These are phyloP conservation scores for Eupithecia abbreviata DNA, from an alignment of 2,888 invertebrate species.

Conservation along the genomic window DNA sequence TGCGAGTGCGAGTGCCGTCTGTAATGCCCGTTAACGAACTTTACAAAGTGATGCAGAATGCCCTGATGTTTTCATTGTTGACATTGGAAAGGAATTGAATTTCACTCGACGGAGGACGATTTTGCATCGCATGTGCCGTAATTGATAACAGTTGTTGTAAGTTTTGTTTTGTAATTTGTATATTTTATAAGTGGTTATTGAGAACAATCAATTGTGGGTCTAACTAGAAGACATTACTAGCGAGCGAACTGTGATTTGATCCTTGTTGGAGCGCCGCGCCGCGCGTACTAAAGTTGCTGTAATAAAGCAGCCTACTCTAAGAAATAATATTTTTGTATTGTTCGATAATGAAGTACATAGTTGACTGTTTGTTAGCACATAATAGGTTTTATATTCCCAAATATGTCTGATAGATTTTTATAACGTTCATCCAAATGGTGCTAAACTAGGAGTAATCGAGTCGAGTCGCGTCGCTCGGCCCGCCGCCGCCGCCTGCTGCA, in stretches of 20 bases:
- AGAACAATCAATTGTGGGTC: slow-evolving; percentile 65
- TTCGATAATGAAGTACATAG: slow-evolving; percentile 78
- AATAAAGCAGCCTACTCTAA: slow-evolving; percentile 69
- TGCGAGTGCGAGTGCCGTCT: slow-evolving; percentile 34
- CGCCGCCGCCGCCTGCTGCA: background rate
- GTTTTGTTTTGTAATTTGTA: slow-evolving; percentile 73
- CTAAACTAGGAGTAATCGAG: slow-evolving; percentile 63
- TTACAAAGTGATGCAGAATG: slow-evolving; percentile 27
- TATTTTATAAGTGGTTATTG: slow-evolving; percentile 78
- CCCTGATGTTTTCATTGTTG: slow-evolving; percentile 69
- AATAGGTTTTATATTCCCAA: slow-evolving; percentile 72
- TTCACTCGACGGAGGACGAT: slow-evolving; percentile 65
- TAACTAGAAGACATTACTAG: slow-evolving; percentile 70
- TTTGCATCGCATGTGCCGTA: slow-evolving; percentile 60
- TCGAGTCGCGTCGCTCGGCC: slow-evolving; percentile 13
- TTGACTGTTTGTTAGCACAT: slow-evolving; percentile 69
- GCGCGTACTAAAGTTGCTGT: slow-evolving; percentile 56
- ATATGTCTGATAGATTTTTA: slow-evolving; percentile 57
- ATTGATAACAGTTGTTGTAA: slow-evolving; percentile 64
- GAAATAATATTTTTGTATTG: slow-evolving; percentile 81
- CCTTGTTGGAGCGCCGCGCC: slow-evolving; percentile 54
- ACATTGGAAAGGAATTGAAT: slow-evolving; percentile 60
- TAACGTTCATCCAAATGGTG: slow-evolving; percentile 75
- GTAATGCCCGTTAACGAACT: slow-evolving; percentile 31
- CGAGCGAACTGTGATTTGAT: slow-evolving; percentile 72